Evolutionary conservation across 2,113 vertebrate genomes (phyloP).

Genomic region (Hymenochirus boettgeri): DNA sequence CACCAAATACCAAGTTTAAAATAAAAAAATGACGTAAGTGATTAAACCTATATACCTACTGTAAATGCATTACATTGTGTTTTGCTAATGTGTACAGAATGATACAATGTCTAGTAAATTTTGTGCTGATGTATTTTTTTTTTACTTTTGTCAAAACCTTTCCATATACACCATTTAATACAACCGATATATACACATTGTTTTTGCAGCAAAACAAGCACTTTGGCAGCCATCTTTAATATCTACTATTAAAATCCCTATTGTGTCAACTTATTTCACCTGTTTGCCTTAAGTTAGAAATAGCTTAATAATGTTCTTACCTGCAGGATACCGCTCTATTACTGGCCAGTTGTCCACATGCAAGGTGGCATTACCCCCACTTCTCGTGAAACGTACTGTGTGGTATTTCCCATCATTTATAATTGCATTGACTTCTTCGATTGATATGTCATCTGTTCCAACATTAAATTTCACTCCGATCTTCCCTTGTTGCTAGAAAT

Average conservation of each 20-base stretch:
- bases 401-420: conserved; percentile 98
- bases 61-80: no score
- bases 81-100: no score
- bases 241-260: not conserved
- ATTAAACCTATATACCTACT: no score
- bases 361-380: conserved; percentile 96
- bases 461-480: conserved; percentile 97
- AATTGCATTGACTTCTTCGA: conserved; percentile 93
- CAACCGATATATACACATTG: not conserved
- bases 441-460: conserved; percentile 96
- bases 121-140: not conserved
- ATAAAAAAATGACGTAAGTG: no score
- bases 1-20: no score
- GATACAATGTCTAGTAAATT: no score
- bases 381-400: conserved; percentile 95
- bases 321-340: conserved; percentile 97
- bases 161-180: conserved; percentile 12
- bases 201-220: not conserved
- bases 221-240: not conserved
- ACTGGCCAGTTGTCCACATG: conserved; percentile 98
- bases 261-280: not conserved
- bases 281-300: not conserved
- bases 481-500: conserved; percentile 85
- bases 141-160: conserved; percentile 39
- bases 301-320: conserved; percentile 66